Conservation (phyloP, 2,797 vertebrate genomes). For the Acanthornis magna region DNA sequence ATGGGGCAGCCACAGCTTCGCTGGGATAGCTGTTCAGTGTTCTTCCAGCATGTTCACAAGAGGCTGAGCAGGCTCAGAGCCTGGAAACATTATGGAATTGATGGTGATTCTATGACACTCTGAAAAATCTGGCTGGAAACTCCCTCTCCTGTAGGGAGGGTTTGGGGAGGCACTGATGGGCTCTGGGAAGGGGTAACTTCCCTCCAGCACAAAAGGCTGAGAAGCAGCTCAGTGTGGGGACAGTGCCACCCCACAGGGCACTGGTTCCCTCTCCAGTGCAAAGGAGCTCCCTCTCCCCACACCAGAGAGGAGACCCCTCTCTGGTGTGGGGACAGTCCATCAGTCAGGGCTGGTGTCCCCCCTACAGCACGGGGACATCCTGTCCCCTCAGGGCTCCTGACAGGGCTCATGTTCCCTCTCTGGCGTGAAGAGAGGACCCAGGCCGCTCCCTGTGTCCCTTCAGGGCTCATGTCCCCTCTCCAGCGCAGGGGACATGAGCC, state of each 20-base stretch:
- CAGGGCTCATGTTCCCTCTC: too few species aligned
- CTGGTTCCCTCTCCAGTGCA: neutral
- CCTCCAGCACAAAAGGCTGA: neutral
- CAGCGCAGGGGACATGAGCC: neutral
- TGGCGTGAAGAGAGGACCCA: too few species aligned
- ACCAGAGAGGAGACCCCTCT: too few species aligned
- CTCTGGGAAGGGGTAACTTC: neutral
- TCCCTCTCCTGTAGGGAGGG: neutral
- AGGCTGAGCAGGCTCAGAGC: neutral
- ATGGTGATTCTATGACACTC: neutral
- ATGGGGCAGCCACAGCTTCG: neutral
- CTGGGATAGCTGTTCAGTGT: neutral
- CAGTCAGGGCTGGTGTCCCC: neutral
- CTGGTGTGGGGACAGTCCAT: neutral
- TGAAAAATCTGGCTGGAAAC: neutral
- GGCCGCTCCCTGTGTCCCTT: too few species aligned
- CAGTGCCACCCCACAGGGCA: neutral
- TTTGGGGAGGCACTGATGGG: neutral
- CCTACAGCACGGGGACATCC: neutral
- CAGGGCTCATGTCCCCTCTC: neutral
- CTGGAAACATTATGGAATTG: accelerated
- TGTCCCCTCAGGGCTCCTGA: neutral
- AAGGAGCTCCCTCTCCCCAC: too few species aligned
- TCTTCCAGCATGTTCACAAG: neutral
- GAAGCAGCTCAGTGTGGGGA: neutral